These are phyloP conservation scores for Tetranychus piercei DNA, from an alignment of 2,888 invertebrate species.

Conservation along the genomic window DNA sequence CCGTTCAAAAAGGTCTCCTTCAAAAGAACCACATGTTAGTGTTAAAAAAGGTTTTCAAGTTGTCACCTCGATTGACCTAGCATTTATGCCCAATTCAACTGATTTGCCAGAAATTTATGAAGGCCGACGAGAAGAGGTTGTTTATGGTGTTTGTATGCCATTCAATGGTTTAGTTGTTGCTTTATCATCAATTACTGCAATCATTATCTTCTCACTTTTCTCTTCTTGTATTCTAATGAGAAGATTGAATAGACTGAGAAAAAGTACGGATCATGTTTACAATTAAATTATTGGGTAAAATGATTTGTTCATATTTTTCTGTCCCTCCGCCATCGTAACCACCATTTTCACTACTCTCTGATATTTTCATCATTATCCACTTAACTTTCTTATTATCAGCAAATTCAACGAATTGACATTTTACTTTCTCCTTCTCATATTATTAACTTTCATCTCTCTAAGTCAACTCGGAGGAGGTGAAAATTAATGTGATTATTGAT, in stretches of 20 bases:
- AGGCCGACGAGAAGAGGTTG: constrained; percentile 21
- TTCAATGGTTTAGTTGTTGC: constrained; percentile 23
- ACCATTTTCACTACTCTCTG: no score
- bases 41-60: constrained; percentile 76
- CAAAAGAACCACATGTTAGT: constrained; percentile 40
- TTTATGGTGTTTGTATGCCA: constrained; percentile 27
- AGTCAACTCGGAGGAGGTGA: no score
- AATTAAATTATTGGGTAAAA: no score
- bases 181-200: constrained; percentile 22
- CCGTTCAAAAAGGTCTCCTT: constrained; percentile 23
- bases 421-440: no score
- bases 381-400: no score
- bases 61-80: constrained; percentile 73
- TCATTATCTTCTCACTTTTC: constrained; percentile 22
- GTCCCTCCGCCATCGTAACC: no score
- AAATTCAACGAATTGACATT: no score
- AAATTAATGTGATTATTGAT: no score
- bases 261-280: background rate
- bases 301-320: no score
- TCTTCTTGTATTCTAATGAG: constrained; percentile 11
- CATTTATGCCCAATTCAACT: constrained; percentile 51
- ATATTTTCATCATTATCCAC: no score
- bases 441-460: no score
- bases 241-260: constrained; percentile 9
- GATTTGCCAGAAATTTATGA: constrained; percentile 22